Conservation (phyloP, 2,113 vertebrate species). For the Pseudonaja textilis region DNA sequence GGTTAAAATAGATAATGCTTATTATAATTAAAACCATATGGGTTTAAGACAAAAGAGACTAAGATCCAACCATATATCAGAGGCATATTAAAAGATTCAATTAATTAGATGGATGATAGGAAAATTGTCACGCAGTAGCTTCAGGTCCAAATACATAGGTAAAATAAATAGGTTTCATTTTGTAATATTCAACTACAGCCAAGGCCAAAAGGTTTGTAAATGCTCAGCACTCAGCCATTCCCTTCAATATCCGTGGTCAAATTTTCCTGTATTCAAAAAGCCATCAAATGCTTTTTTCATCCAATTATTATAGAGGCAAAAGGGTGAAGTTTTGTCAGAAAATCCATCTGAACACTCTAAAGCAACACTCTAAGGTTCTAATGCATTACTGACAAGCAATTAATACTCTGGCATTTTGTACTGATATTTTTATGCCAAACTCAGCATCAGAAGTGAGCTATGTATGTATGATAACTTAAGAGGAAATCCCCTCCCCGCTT, state of each 20-base stretch:
- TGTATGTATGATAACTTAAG: not conserved
- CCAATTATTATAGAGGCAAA: slow-evolving; percentile 26
- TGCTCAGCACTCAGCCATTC: not conserved
- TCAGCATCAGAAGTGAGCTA: not conserved
- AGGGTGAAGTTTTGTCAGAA: slow-evolving; percentile 20
- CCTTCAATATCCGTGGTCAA: not conserved
- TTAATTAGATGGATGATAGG: not conserved
- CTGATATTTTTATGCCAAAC: not conserved
- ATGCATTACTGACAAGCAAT: not conserved
- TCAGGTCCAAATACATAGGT: not conserved
- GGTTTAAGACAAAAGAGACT: not conserved
- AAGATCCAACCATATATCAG: not conserved
- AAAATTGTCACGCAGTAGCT: not conserved
- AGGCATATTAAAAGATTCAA: not conserved
- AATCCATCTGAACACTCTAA: slow-evolving; percentile 4
- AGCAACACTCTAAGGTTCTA: not conserved
- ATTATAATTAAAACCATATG: not conserved
- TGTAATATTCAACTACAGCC: not conserved
- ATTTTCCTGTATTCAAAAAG: slow-evolving; percentile 1
- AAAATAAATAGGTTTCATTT: not conserved
- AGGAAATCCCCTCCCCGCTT: not conserved
- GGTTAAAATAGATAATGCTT: not conserved
- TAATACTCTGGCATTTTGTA: slow-evolving; percentile 1
- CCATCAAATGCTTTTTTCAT: slow-evolving; percentile 10
- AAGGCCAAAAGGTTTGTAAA: not conserved